A percentile compares a stretch with the other conserved stretches of the same genome.
Evolutionary conservation across 2,797 vertebrate genomes (phyloP).

Genomic region (Lerista edwardsae): DNA sequence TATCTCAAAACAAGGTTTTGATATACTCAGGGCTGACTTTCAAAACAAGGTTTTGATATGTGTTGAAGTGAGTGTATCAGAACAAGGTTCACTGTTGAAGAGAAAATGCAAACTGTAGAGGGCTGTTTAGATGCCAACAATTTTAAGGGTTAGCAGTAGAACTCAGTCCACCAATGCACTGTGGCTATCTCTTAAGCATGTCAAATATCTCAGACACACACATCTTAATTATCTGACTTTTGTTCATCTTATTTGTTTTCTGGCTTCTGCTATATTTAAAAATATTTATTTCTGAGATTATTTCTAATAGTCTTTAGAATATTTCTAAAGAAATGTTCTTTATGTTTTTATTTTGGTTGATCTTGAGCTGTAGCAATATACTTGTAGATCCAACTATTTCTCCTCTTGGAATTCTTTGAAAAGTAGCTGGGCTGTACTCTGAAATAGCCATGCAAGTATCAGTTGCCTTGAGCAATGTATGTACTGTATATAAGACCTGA

Average conservation of each 20-base stretch:
- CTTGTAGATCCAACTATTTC: neutral
- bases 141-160: neutral
- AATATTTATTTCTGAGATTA: neutral
- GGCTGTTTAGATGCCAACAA: neutral
- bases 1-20: neutral
- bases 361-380: neutral
- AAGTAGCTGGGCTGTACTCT: neutral
- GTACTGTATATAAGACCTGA: neutral
- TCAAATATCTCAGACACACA: neutral
- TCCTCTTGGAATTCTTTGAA: neutral
- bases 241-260: neutral
- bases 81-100: neutral
- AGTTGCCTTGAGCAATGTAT: neutral
- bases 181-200: neutral
- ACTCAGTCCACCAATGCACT: neutral
- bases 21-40: no score
- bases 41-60: no score
- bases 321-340: no score
- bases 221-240: neutral
- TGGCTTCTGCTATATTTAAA: neutral
- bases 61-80: no score
- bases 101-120: neutral
- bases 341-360: no score
- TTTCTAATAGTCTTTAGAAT: no score
- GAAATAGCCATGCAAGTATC: neutral